A percentile compares a stretch with the other conserved stretches of the same genome.
Evolutionary conservation across 1,140 invertebrate genomes (phyloP).

Genomic region (Dreissena rostriformis): DNA sequence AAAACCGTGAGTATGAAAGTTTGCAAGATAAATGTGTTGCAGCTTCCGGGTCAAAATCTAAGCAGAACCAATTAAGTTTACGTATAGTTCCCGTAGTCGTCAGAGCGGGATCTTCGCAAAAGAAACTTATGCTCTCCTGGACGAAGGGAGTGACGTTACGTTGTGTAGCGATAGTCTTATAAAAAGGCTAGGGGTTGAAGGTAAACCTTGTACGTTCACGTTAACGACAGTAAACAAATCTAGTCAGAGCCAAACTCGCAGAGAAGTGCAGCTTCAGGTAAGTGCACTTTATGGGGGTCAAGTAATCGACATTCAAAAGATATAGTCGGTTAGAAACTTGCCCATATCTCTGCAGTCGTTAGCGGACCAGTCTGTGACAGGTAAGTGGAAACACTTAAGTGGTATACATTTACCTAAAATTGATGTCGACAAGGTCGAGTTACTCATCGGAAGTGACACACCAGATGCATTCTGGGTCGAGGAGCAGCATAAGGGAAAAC

Average conservation of each 20-base stretch:
- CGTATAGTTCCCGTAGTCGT: slow-evolving; percentile 17
- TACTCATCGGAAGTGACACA: slow-evolving; percentile 9
- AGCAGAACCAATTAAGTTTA: slow-evolving; percentile 3
- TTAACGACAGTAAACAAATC: slow-evolving; percentile 7
- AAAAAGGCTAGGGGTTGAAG: background rate
- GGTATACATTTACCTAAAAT: background rate
- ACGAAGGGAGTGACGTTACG: slow-evolving; percentile 15
- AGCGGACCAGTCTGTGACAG: no score
- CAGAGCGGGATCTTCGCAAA: background rate
- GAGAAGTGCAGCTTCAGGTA: background rate
- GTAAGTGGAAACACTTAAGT: no score
- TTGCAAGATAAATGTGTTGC: slow-evolving; percentile 4
- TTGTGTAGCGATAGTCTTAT: background rate
- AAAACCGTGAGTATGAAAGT: slow-evolving; percentile 3
- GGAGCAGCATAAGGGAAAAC: background rate
- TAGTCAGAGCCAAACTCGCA: background rate
- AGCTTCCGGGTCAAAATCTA: background rate
- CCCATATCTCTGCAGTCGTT: background rate
- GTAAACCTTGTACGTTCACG: slow-evolving; percentile 7
- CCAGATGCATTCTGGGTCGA: slow-evolving; percentile 14
- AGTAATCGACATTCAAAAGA: background rate
- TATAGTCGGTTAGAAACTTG: background rate
- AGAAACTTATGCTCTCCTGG: background rate
- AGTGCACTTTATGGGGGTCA: background rate
- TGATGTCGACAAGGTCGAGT: background rate